Evolutionary conservation across 2,113 vertebrate species (phyloP).

Genomic region (Bettongia penicillata): DNA sequence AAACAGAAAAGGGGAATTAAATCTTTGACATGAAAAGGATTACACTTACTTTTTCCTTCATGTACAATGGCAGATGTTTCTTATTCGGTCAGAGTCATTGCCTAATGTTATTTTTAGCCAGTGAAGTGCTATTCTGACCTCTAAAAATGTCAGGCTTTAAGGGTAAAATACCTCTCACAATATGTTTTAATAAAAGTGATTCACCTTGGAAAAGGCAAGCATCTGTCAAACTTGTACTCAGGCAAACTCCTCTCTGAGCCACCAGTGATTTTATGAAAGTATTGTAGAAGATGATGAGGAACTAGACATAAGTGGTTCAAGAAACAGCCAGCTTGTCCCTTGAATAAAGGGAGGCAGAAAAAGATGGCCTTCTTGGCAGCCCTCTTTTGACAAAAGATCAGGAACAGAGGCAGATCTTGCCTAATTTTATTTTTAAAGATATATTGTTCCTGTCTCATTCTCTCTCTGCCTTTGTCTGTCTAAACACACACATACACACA

Average conservation of each 20-base stretch:
- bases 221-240: constrained; percentile 65
- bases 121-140: constrained; percentile 49
- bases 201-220: constrained; percentile 76
- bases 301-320: constrained; percentile 4
- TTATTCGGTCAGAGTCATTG: constrained; percentile 58
- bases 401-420: background rate
- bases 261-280: constrained; percentile 61
- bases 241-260: constrained; percentile 50
- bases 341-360: background rate
- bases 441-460: background rate
- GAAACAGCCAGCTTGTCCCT: background rate
- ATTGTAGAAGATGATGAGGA: constrained; percentile 56
- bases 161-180: constrained; percentile 63
- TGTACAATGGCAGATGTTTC: constrained; percentile 28
- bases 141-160: constrained; percentile 23
- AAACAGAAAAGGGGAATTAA: constrained; percentile 56
- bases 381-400: background rate
- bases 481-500: background rate
- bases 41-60: constrained; percentile 56
- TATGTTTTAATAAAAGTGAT: constrained; percentile 71
- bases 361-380: background rate
- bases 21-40: constrained; percentile 56
- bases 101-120: constrained; percentile 61
- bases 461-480: background rate
- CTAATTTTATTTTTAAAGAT: background rate